Evolutionary conservation across 2,888 invertebrate genomes (phyloP).

Genomic region (Sepioteuthis lessoniana): DNA sequence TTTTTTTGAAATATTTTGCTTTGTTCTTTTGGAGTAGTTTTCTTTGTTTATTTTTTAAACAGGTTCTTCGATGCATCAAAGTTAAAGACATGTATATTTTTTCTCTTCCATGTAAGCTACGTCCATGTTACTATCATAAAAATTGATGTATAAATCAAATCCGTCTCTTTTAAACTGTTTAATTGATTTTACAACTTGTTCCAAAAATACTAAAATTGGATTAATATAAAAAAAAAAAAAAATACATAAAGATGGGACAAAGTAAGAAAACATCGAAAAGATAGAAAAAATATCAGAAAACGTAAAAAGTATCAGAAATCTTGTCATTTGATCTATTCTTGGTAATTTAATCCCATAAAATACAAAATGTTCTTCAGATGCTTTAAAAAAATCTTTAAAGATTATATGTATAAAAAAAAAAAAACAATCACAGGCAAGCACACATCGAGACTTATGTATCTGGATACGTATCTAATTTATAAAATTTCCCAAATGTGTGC

Average conservation of each 20-base stretch:
- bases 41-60: background rate
- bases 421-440: background rate
- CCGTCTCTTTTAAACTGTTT: slow-evolving; percentile 6
- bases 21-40: background rate
- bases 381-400: background rate
- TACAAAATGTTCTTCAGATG: slow-evolving; percentile 1
- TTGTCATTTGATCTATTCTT: slow-evolving; percentile 9
- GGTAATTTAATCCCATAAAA: background rate
- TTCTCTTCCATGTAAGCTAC: background rate
- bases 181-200: slow-evolving; percentile 33
- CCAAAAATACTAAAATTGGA: slow-evolving; percentile 33
- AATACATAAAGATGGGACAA: background rate
- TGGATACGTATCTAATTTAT: too few species aligned
- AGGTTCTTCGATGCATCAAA: background rate
- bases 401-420: background rate
- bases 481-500: background rate
- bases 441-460: background rate
- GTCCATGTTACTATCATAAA: background rate
- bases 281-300: background rate
- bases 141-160: background rate
- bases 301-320: background rate
- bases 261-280: background rate
- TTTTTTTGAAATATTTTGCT: background rate
- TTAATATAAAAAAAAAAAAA: background rate
- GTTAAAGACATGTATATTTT: background rate